Base-by-base conservation (phyloP, 1,140 invertebrate genomes). In the Pectinophora gossypiella region DNA sequence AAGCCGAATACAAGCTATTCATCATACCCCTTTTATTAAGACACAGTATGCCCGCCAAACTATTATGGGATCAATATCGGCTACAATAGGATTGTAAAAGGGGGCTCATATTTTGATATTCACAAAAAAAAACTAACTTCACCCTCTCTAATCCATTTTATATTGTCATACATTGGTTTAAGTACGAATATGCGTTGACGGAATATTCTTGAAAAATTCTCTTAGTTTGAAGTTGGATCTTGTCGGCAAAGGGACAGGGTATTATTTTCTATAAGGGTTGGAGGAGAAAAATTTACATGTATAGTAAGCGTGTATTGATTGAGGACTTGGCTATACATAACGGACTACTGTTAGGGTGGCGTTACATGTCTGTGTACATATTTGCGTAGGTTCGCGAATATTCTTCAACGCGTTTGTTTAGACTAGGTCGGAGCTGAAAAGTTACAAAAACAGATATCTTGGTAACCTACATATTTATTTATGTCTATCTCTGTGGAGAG, bases 91-190 rank as follows among this genome's bases (percentile, higher is more conserved):
- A 81, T 81, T 81, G 76, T 85, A 83, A 80, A 79, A 80, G 72
- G 79, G 81, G 81, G 77, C 79, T 83, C 81, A 85, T 83, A 83
- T 85, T 85, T 83, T 83, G 76, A 83, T 81, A 81, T 78, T 83
- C 81, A 83, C 71, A 65, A 68, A 71, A 68, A 71, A 81, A 79
- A 82, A 72, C 71, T 81, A 81, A 81, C 82, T 81, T 77, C 83
- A 79, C 73, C 62, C 72, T 70, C 74, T 73, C n/a, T 15, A 40
- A 40, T 15, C 36, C 6, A 40, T 40, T 40, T 18, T 40, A 15
- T 13, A 18, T 15, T 15, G 10, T 16, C 3, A 1, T 18, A n/a
- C 49, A 12, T 19, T 36, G 54, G 9, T 47, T 61, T 72, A 81
- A 73, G 72, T 65, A 44, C 56, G 63, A 76, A 74, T 71, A 65